Evolutionary conservation across 2,797 vertebrate species (phyloP).

Genomic region (Propithecus perrieri): DNA sequence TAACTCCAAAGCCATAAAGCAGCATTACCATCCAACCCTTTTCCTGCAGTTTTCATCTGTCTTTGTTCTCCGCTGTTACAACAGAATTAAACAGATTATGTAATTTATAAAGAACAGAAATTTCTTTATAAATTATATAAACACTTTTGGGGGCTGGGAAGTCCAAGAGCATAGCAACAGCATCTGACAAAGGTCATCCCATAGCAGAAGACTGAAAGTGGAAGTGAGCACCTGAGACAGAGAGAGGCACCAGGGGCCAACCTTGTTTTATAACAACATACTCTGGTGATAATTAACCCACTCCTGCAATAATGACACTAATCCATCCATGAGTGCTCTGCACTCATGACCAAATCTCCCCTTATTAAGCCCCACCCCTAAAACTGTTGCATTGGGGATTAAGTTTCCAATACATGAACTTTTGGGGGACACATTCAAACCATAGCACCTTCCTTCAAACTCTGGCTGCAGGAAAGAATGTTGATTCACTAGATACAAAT

Average conservation of each 20-base stretch:
- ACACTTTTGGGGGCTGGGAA: background rate
- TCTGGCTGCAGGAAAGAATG: background rate
- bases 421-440: background rate
- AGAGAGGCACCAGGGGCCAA: background rate
- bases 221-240: background rate
- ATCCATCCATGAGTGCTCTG: background rate
- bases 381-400: background rate
- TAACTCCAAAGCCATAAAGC: background rate
- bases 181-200: background rate
- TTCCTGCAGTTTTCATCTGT: background rate
- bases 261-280: background rate
- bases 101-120: background rate
- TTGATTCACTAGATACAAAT: background rate
- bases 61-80: background rate
- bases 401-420: background rate
- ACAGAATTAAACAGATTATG: too few species aligned
- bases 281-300: background rate
- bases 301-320: background rate
- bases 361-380: background rate
- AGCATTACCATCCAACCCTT: background rate
- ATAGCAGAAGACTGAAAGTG: background rate
- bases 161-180: background rate
- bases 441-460: background rate
- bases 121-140: background rate
- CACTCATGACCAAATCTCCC: background rate